Evolutionary conservation across 2,113 vertebrate species (phyloP).

Genomic region (Anas platyrhynchos): DNA sequence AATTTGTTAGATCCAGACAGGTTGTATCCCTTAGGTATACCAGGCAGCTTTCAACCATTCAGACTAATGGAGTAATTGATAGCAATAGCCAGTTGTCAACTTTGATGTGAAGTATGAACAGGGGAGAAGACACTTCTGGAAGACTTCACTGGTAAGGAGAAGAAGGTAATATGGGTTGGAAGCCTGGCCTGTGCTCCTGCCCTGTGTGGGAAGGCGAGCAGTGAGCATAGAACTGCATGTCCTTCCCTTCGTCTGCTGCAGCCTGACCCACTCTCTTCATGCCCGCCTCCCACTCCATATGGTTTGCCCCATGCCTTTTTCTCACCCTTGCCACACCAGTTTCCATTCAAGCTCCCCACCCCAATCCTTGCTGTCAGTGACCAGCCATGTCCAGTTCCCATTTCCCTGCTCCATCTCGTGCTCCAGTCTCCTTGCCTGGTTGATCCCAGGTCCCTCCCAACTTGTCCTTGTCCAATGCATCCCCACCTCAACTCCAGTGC

Average conservation of each 20-base stretch:
- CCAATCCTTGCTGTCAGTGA: neutral
- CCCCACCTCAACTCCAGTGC: neutral
- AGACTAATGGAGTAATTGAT: neutral
- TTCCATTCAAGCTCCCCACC: neutral
- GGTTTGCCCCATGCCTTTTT: neutral
- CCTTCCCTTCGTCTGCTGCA: accelerated
- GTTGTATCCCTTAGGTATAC: neutral
- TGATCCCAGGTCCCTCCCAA: neutral
- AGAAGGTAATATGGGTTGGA: neutral
- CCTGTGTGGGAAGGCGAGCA: accelerated
- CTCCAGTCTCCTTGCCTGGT: neutral
- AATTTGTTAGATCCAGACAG: neutral
- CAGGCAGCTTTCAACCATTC: neutral
- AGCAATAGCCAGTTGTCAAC: neutral
- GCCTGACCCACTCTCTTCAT: neutral
- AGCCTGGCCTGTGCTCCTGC: neutral
- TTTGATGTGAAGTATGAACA: neutral
- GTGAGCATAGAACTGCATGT: neutral
- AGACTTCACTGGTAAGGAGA: neutral
- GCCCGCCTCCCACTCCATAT: neutral
- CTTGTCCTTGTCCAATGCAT: neutral
- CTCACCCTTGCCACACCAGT: neutral
- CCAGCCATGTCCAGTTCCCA: neutral
- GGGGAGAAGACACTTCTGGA: neutral
- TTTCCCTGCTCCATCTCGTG: neutral